Evolutionary conservation across 2,113 vertebrate species (phyloP).

Genomic region (Bubo scandiacus): DNA sequence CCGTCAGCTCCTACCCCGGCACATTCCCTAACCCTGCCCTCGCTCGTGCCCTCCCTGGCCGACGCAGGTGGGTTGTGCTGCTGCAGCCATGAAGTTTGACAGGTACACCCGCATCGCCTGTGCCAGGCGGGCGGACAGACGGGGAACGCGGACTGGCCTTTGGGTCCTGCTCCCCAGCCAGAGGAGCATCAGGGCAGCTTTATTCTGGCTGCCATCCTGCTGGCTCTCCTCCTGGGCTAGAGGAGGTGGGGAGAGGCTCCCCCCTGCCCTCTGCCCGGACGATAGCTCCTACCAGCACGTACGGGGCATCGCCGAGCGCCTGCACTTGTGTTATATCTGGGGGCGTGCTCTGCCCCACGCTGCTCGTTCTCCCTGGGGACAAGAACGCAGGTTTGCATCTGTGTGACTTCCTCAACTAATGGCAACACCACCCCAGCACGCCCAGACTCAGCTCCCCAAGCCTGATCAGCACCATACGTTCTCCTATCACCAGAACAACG

Average conservation of each 20-base stretch:
- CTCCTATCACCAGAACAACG: accelerated
- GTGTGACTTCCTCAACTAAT: neutral
- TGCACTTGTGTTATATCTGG: neutral
- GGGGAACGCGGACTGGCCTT: accelerated
- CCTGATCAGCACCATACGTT: neutral
- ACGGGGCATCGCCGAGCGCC: accelerated
- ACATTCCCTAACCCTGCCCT: neutral
- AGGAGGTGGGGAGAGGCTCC: neutral
- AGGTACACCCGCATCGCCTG: accelerated
- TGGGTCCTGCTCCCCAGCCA: neutral
- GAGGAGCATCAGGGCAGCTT: neutral
- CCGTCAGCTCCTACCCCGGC: neutral
- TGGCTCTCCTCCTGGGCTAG: neutral
- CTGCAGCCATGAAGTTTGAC: neutral
- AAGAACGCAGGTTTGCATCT: neutral
- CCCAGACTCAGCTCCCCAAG: neutral
- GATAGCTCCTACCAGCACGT: neutral
- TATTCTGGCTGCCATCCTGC: neutral
- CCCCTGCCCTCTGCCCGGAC: neutral
- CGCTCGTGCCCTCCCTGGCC: neutral
- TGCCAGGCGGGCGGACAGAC: accelerated
- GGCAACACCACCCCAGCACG: neutral
- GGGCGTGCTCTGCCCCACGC: neutral
- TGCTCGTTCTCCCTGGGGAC: neutral
- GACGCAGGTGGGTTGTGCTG: neutral